Conservation (phyloP, 1,140 invertebrate genomes). For the Solen grandis region DNA sequence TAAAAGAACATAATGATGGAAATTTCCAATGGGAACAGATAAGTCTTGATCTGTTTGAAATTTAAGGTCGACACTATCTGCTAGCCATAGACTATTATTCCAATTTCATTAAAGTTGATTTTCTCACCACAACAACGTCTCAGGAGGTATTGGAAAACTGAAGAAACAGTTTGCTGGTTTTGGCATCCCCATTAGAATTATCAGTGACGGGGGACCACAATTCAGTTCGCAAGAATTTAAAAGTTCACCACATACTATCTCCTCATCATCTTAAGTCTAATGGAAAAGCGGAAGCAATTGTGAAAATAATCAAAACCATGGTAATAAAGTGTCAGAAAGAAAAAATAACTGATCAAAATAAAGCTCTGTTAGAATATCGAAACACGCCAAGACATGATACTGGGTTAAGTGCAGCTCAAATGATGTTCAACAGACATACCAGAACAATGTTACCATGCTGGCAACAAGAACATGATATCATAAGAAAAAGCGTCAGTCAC, state of each 20-base stretch:
- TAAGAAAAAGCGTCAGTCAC: conserved; percentile 27
- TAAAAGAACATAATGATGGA: conserved; percentile 45
- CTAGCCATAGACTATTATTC: conserved; percentile 63
- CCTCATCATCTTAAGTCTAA: conserved; percentile 55
- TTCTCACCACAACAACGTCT: conserved; percentile 41
- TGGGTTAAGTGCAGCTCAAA: too few species aligned
- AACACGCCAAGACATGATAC: conserved; percentile 59
- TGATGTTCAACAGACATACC: conserved; percentile 55
- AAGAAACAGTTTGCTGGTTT: conserved; percentile 60
- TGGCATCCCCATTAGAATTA: conserved; percentile 58
- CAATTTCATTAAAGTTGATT: conserved; percentile 79
- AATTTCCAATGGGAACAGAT: conserved; percentile 60
- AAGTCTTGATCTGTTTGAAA: conserved; percentile 60
- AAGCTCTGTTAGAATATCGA: conserved; percentile 56
- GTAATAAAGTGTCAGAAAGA: conserved; percentile 51
- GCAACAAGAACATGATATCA: not conserved
- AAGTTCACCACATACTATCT: conserved; percentile 36
- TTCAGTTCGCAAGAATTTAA: conserved; percentile 56
- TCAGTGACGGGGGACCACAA: conserved; percentile 63
- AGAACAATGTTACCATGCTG: conserved; percentile 48
- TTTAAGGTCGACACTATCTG: conserved; percentile 60
- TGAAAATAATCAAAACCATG: conserved; percentile 59
- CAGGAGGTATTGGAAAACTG: conserved; percentile 58
- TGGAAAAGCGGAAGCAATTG: conserved; percentile 62
- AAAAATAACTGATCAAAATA: too few species aligned